phyloP scores from a whole-genome alignment of 2,888 invertebrate genomes.

The Mythimna albipuncta region DNA sequence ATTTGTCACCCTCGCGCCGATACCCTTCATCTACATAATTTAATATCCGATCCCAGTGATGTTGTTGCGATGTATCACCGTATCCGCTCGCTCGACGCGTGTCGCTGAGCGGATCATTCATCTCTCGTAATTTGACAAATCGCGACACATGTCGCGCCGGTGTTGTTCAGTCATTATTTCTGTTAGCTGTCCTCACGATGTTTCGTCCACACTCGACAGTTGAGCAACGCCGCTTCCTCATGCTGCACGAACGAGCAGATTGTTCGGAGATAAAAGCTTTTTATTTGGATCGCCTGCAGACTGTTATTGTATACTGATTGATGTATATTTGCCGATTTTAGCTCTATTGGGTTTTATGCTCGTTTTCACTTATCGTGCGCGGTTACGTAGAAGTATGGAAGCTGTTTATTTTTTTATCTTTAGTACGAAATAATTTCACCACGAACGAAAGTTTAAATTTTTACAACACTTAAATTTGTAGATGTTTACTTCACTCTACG shows the following conservation, averaged over 20 bases:
- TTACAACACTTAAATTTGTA: background rate
- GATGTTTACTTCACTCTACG: background rate
- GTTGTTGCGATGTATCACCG: conserved; percentile 15
- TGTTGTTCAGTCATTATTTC: background rate
- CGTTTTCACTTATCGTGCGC: conserved; percentile 8
- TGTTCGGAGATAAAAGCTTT: conserved; percentile 17
- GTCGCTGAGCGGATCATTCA: conserved; percentile 25
- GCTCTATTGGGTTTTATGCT: background rate
- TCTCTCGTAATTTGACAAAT: conserved; percentile 44
- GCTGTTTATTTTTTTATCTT: conserved; percentile 18
- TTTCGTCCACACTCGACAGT: background rate
- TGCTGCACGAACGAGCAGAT: background rate
- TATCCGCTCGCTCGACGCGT: conserved; percentile 20
- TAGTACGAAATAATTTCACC: background rate
- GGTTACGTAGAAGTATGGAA: background rate
- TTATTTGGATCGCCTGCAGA: conserved; percentile 20
- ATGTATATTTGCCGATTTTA: conserved; percentile 2
- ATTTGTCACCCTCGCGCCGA: conserved; percentile 32
- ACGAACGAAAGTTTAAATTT: background rate
- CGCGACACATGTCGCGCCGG: conserved; percentile 6
- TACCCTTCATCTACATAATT: conserved; percentile 41
- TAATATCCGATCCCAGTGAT: conserved; percentile 35
- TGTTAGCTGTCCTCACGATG: background rate
- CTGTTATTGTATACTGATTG: conserved; percentile 14
- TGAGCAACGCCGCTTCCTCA: background rate